phyloP scores from a whole-genome alignment of 1,140 invertebrate species.

The Thaumatotibia leucotreta region DNA sequence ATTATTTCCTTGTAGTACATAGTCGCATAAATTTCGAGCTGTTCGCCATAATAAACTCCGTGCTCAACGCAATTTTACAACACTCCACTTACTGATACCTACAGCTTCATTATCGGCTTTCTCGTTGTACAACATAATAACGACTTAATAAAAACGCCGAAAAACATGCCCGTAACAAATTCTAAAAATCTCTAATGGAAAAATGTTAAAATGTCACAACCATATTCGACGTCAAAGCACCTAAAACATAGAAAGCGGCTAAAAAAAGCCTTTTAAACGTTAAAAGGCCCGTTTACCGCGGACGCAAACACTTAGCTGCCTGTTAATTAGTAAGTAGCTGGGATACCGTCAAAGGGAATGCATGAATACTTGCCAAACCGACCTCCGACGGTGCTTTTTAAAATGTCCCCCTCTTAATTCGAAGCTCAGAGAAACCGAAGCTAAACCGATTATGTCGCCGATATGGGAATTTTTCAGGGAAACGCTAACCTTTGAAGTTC shows the following conservation, averaged over 20 bases:
- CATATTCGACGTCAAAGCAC: slow-evolving; percentile 61
- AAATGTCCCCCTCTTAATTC: slow-evolving; percentile 71
- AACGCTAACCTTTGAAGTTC: slow-evolving; percentile 23
- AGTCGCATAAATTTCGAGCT: too few relatives aligned
- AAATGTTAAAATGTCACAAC: slow-evolving; percentile 62
- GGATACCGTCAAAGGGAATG: slow-evolving; percentile 73
- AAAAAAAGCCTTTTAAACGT: slow-evolving; percentile 71
- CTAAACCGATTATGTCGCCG: slow-evolving; percentile 70
- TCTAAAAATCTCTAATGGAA: slow-evolving; percentile 35
- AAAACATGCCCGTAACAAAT: not conserved
- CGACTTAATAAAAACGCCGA: not conserved
- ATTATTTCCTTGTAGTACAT: too few relatives aligned
- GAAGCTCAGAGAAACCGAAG: slow-evolving; percentile 68
- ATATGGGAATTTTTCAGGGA: slow-evolving; percentile 60
- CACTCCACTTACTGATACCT: not conserved
- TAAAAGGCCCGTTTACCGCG: slow-evolving; percentile 74
- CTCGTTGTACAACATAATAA: not conserved
- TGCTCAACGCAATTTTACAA: too few relatives aligned
- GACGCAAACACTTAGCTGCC: slow-evolving; percentile 74
- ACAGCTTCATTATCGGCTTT: not conserved
- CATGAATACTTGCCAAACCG: slow-evolving; percentile 70
- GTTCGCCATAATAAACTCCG: too few relatives aligned
- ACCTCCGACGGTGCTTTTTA: slow-evolving; percentile 71
- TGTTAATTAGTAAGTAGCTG: slow-evolving; percentile 74
- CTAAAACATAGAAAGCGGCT: slow-evolving; percentile 54